Base-by-base conservation (phyloP, 2,113 vertebrate genomes). In the Ceyx melanurus region DNA sequence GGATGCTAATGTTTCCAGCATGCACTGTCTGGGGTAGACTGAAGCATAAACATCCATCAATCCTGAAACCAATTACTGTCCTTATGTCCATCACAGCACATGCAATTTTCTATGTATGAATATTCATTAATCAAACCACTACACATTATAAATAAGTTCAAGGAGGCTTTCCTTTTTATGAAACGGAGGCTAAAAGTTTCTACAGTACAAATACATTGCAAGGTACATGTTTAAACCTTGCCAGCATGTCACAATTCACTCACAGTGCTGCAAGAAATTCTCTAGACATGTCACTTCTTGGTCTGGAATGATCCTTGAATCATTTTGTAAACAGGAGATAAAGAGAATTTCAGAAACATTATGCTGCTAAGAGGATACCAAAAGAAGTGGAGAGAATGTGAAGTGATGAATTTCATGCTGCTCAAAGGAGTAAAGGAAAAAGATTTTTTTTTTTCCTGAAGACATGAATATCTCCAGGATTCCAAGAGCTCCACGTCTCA, bases 1-100 rank as follows among this genome's bases (percentile, higher is more conserved):
- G 62, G 82, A 91, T 94, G 82, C 40, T 90, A 86, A 90, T 85
- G 20, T 56, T 93, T 88, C 74, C 68, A 90, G 70, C 43, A n/a
- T 43, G 42, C 23, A 46, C 22, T 80, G 29, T 76, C 73, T 92
- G 72, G 78, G 35, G 25, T 64, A 42, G 48, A 60, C 45, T 81
- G 76, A 33, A 90, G 29, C 68, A 73, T 42, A 89, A 81, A 82
- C 3, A 26, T 48, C 40, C 61, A 82, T 94, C 91, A 84, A 0
- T 80, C 54, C 26, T 71, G 64, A 62, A 89, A 79, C 42, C 37
- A 91, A 68, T 95, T 88, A 73, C 56, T 58, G 40, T 31, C 92
- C 72, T 42, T 71, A 66, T 72, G 70, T 74, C 82, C 22, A 0
- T 83, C 87, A 90, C 45, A 85, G 70, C 62, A 74, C 61, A 88